A percentile compares a stretch with the other conserved stretches of the same genome.
Conservation (phyloP, 1,140 invertebrate species). For the Carposina sasakii region DNA sequence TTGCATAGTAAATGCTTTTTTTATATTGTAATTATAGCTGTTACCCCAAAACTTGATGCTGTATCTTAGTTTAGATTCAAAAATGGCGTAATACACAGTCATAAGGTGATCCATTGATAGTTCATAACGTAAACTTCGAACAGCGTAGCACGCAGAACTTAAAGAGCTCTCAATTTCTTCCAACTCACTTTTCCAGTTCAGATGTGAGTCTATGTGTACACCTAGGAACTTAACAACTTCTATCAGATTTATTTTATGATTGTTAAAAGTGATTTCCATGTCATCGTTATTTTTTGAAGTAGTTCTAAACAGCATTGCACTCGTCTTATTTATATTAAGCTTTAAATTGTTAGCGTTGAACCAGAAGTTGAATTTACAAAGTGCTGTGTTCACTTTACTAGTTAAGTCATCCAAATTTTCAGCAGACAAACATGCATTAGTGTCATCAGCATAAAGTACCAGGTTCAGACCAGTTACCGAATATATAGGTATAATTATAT, state of each 20-base stretch:
- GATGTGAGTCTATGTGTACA: constrained; percentile 2
- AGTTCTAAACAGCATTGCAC: constrained; percentile 10
- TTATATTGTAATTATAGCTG: constrained; percentile 5
- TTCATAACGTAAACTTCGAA: constrained; percentile 8
- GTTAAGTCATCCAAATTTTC: not conserved
- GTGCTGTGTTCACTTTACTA: not conserved
- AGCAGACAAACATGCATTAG: constrained; percentile 3
- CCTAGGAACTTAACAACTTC: not conserved
- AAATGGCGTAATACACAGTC: constrained; percentile 12
- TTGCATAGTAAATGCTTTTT: no score
- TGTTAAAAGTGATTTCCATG: not conserved
- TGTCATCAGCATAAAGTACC: constrained; percentile 3
- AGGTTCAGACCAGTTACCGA: not conserved
- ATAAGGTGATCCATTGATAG: constrained; percentile 4
- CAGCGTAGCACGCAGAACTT: constrained; percentile 14
- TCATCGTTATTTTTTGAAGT: constrained; percentile 2
- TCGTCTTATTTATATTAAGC: constrained; percentile 13
- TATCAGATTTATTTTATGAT: not conserved
- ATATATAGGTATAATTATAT: not conserved
- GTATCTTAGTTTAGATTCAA: constrained; percentile 9
- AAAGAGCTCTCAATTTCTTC: not conserved
- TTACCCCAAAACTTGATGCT: constrained; percentile 7
- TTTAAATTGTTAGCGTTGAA: constrained; percentile 12
- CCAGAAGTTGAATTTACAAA: constrained; percentile 3
- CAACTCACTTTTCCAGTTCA: constrained; percentile 15